phyloP scores from a whole-genome alignment of 2,113 vertebrate genomes.

The Epinephelus moara region DNA sequence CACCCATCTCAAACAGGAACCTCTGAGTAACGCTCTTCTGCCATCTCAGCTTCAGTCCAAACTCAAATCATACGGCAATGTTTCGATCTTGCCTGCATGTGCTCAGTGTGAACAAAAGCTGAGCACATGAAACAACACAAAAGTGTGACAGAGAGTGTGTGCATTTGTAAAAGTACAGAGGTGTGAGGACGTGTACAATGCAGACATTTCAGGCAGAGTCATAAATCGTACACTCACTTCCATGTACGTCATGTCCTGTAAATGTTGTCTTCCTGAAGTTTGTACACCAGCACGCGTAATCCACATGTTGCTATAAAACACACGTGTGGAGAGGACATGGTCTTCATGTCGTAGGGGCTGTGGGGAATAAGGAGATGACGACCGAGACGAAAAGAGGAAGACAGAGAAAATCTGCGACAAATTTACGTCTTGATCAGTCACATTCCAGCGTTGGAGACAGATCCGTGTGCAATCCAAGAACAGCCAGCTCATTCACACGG shows the following conservation, averaged over 20 bases:
- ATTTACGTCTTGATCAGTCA: conserved; percentile 36
- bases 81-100: conserved; percentile 59
- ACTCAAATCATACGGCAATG: conserved; percentile 47
- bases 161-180: conserved; percentile 39
- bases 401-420: conserved; percentile 46
- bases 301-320: conserved; percentile 21
- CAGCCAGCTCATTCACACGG: conserved; percentile 32
- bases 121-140: conserved; percentile 37
- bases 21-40: conserved; percentile 26
- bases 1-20: conserved; percentile 42
- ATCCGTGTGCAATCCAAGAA: conserved; percentile 35
- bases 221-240: conserved; percentile 23
- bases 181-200: conserved; percentile 32
- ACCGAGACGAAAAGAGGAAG: conserved; percentile 69
- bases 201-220: conserved; percentile 50
- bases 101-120: conserved; percentile 60
- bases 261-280: conserved; percentile 32
- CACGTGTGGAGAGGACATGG: conserved; percentile 23
- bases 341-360: conserved; percentile 2
- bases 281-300: conserved; percentile 20
- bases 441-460: conserved; percentile 26
- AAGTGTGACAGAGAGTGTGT: conserved; percentile 22
- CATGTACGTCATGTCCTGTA: conserved; percentile 13
- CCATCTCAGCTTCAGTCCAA: conserved; percentile 51
- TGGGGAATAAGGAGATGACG: conserved; percentile 23